Evolutionary conservation across 2,888 invertebrate genomes (phyloP).

Genomic region (Nomada goodeniana): DNA sequence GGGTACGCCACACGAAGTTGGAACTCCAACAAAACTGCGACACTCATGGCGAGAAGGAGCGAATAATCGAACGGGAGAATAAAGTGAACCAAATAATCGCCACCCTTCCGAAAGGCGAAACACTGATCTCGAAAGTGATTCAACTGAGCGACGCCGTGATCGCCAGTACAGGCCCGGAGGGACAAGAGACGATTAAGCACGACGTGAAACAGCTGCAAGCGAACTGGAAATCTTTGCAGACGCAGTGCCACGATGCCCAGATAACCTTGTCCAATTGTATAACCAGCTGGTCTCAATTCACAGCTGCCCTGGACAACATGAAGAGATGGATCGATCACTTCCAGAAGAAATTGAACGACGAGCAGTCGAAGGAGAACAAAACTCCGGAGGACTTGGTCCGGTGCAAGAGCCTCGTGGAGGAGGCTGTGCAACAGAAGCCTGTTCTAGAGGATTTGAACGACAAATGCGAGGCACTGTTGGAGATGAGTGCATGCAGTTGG

Average conservation of each 20-base stretch:
- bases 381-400: slow-evolving; percentile 91
- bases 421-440: slow-evolving; percentile 91
- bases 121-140: slow-evolving; percentile 90
- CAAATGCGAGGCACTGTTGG: slow-evolving; percentile 94
- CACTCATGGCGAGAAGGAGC: slow-evolving; percentile 94
- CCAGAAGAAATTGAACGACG: slow-evolving; percentile 87
- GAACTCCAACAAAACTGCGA: slow-evolving; percentile 94
- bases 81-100: slow-evolving; percentile 90
- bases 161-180: slow-evolving; percentile 92
- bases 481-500: slow-evolving; percentile 93
- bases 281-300: slow-evolving; percentile 92
- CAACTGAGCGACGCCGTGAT: slow-evolving; percentile 91
- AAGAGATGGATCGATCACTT: slow-evolving; percentile 91
- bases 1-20: slow-evolving; percentile 92
- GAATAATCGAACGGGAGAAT: slow-evolving; percentile 90
- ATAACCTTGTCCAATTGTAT: slow-evolving; percentile 91
- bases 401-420: slow-evolving; percentile 90
- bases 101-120: slow-evolving; percentile 90
- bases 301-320: slow-evolving; percentile 90
- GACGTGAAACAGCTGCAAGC: slow-evolving; percentile 92
- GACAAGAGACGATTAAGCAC: slow-evolving; percentile 92
- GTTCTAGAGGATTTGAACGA: slow-evolving; percentile 94
- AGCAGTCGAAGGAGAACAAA: slow-evolving; percentile 89
- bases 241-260: slow-evolving; percentile 91
- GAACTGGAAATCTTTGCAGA: slow-evolving; percentile 93